These are phyloP conservation scores for Papilio gigon DNA, from an alignment of 2,888 invertebrate genomes.

Conservation along the genomic window DNA sequence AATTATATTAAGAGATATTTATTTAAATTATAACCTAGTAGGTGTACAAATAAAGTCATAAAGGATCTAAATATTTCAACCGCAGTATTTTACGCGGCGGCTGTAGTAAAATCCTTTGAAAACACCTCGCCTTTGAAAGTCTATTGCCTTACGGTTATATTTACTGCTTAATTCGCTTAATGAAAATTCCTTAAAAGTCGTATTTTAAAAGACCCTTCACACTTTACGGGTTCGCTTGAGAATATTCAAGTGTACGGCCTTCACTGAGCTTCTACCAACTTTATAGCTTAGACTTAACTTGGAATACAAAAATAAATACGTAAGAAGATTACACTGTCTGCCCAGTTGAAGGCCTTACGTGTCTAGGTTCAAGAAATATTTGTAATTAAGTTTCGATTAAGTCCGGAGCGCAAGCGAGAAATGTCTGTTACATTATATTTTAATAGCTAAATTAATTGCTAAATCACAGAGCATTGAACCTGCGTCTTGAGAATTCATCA, in stretches of 20 bases:
- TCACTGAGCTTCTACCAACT: constrained; percentile 35
- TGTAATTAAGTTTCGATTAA: constrained; percentile 10
- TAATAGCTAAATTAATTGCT: constrained; percentile 29
- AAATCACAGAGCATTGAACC: constrained; percentile 68
- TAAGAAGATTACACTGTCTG: constrained; percentile 38
- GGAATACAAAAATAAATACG: constrained; percentile 40
- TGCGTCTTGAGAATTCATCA: constrained; percentile 70
- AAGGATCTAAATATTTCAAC: constrained; percentile 26
- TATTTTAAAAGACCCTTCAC: constrained; percentile 34
- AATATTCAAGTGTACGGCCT: constrained; percentile 29
- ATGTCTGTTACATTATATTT: constrained; percentile 67
- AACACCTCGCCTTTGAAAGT: constrained; percentile 39
- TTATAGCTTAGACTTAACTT: constrained; percentile 33
- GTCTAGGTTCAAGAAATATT: not conserved
- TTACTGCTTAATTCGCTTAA: constrained; percentile 42
- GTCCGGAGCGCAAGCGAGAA: not conserved
- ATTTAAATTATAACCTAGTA: not conserved
- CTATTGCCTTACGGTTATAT: constrained; percentile 41
- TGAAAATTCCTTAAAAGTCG: constrained; percentile 42
- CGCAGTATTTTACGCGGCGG: constrained; percentile 30
- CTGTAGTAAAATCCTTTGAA: constrained; percentile 40
- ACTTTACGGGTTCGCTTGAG: constrained; percentile 28
- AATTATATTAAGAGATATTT: not conserved
- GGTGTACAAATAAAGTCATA: not conserved
- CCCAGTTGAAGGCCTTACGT: constrained; percentile 17